Evolutionary conservation across 2,797 vertebrate genomes (phyloP).

Genomic region (Muscicapa striata): DNA sequence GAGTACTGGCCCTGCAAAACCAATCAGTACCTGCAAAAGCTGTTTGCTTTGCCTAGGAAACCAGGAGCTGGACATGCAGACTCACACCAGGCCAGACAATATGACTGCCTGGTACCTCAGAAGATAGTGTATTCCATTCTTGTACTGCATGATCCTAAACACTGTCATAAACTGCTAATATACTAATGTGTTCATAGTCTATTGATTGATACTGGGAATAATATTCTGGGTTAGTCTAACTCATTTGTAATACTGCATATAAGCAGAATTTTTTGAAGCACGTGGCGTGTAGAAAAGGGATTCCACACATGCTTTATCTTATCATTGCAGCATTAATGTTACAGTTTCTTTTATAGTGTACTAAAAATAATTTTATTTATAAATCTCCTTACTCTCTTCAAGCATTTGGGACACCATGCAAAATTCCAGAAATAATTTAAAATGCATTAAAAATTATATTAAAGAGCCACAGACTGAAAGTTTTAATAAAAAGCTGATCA

Average conservation of each 20-base stretch:
- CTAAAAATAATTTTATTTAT: conserved; percentile 49
- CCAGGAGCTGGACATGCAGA: neutral
- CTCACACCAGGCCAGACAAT: neutral
- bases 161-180: conserved; percentile 68
- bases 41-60: conserved; percentile 50
- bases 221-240: conserved; percentile 29
- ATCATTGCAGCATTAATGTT: neutral
- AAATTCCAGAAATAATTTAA: conserved; percentile 45
- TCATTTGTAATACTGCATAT: conserved; percentile 44
- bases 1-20: conserved; percentile 28
- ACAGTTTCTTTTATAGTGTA: conserved; percentile 1
- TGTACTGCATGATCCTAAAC: conserved; percentile 57
- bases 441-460: conserved; percentile 43
- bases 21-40: conserved; percentile 19
- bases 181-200: conserved; percentile 63
- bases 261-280: conserved; percentile 41
- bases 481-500: conserved; percentile 56
- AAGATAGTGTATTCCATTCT: conserved; percentile 41
- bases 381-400: neutral
- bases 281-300: neutral
- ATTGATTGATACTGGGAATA: conserved; percentile 54
- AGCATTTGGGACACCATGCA: neutral
- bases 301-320: conserved; percentile 38
- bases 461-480: conserved; percentile 3
- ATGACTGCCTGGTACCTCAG: neutral